These are phyloP conservation scores for Leucania comma DNA, from an alignment of 2,888 invertebrate genomes.

Conservation along the genomic window DNA sequence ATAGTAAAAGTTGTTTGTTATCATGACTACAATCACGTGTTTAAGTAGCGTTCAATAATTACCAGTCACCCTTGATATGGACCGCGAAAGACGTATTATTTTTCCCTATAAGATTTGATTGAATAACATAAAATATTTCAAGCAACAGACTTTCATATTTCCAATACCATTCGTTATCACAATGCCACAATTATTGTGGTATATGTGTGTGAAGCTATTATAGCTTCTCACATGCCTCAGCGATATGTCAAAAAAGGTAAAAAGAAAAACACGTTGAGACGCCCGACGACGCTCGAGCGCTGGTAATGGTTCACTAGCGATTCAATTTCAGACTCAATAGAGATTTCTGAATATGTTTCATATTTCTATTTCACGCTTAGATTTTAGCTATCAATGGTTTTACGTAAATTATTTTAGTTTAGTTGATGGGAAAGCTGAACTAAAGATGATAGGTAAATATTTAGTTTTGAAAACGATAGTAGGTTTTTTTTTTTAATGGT, in stretches of 20 bases:
- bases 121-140: no score
- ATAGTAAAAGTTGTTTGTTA: no score
- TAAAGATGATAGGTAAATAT: neutral
- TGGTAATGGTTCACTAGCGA: slow-evolving; percentile 36
- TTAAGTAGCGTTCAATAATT: no score
- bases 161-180: no score
- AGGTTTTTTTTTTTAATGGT: no score
- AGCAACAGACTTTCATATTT: no score
- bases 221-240: neutral
- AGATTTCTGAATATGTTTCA: slow-evolving; percentile 39
- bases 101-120: no score
- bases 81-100: no score
- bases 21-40: no score
- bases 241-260: neutral
- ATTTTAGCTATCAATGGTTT: slow-evolving; percentile 32
- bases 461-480: neutral
- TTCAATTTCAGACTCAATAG: slow-evolving; percentile 50
- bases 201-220: no score
- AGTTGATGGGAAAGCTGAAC: slow-evolving; percentile 5
- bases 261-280: slow-evolving; percentile 21
- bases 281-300: slow-evolving; percentile 23
- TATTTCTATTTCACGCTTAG: slow-evolving; percentile 42
- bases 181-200: no score
- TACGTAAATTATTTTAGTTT: slow-evolving; percentile 14
- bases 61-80: no score